These are phyloP conservation scores for Oenanthe melanoleuca DNA, from an alignment of 2,113 vertebrate genomes.

Conservation along the genomic window DNA sequence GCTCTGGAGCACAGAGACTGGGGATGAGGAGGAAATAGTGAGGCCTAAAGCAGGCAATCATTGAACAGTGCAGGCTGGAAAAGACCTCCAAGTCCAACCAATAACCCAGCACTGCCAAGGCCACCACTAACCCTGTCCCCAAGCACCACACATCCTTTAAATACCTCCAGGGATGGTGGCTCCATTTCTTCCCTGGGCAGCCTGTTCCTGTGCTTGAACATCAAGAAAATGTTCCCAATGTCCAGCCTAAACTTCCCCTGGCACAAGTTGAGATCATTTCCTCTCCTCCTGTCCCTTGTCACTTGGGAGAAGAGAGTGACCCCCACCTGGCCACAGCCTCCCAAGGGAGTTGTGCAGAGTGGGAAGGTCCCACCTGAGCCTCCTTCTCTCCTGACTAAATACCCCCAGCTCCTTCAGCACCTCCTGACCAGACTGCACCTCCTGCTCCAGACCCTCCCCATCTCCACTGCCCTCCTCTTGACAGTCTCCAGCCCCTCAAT, in stretches of 20 bases:
- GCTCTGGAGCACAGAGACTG: not conserved
- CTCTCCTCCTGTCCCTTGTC: not conserved
- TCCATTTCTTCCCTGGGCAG: not conserved
- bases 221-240: not conserved
- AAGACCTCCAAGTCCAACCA: not conserved
- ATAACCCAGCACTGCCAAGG: not conserved
- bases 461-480: not conserved
- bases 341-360: not conserved
- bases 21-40: not conserved
- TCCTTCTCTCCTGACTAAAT: not conserved
- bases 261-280: not conserved
- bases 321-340: not conserved
- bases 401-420: not conserved
- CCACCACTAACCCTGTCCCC: not conserved
- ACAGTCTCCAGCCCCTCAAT: accelerated
- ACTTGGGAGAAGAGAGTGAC: not conserved
- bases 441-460: not conserved
- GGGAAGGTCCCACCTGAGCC: not conserved
- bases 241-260: not conserved
- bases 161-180: not conserved
- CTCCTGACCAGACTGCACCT: not conserved
- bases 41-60: not conserved
- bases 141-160: not conserved
- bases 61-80: not conserved
- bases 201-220: not conserved